phyloP scores from a whole-genome alignment of 1,140 invertebrate genomes.

The Pantala flavescens region DNA sequence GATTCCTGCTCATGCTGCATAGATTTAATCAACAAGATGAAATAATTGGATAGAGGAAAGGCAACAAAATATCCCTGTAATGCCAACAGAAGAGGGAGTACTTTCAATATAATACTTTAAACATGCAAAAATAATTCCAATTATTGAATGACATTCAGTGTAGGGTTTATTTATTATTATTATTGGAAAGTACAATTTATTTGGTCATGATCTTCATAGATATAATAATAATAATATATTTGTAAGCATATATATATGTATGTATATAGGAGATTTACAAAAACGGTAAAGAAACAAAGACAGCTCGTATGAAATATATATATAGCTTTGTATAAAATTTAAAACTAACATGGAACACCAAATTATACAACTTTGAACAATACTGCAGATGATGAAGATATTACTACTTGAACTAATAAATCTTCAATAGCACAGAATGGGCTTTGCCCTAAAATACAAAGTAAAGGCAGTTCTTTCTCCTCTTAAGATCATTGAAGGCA shows the following conservation, averaged over 20 bases:
- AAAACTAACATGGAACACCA: neutral
- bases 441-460: neutral
- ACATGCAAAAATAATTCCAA: neutral
- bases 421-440: neutral
- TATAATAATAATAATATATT: neutral
- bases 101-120: neutral
- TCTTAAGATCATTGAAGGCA: neutral
- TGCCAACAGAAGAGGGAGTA: no score
- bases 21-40: no score
- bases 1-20: neutral
- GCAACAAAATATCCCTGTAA: no score
- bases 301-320: neutral
- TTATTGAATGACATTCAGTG: neutral
- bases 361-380: neutral
- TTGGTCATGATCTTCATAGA: no score
- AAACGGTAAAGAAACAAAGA: neutral
- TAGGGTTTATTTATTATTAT: conserved; percentile 5
- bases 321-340: neutral
- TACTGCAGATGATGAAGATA: neutral
- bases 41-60: no score
- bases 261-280: conserved; percentile 1
- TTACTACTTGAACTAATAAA: neutral
- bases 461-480: neutral
- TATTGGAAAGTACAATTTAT: neutral
- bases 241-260: neutral